Percentiles rank a stretch among this genome's conserved stretches.
Evolutionary conservation across 1,140 invertebrate genomes (phyloP).

Genomic region (Brachionus paranguensis): DNA sequence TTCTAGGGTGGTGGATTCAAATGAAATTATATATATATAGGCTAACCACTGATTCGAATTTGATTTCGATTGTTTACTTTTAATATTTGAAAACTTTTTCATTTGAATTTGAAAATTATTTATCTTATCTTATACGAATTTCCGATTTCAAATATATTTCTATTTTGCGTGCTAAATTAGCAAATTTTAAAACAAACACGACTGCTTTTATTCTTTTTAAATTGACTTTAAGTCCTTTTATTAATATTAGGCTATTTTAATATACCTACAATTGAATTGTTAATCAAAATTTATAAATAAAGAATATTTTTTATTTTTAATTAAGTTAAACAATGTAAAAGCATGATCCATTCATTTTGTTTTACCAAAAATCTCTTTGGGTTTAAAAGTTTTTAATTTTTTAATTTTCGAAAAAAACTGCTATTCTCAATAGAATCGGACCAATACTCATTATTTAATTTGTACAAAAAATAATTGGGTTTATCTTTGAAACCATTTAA

Average conservation of each 20-base stretch:
- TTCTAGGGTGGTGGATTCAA: conserved; percentile 9
- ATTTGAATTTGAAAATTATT: background rate
- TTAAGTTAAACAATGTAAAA: background rate
- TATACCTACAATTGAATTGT: background rate
- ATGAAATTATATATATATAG: background rate
- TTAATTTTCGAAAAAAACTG: background rate
- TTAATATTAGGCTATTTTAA: background rate
- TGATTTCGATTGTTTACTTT: background rate
- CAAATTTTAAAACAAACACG: conserved; percentile 3
- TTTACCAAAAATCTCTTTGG: background rate
- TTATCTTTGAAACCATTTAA: background rate
- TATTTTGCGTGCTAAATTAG: background rate
- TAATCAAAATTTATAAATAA: background rate
- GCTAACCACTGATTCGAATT: conserved; percentile 20
- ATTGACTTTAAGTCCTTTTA: background rate
- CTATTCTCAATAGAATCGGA: background rate
- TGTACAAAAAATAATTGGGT: background rate
- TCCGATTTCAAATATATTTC: conserved; percentile 6
- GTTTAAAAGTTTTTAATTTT: background rate
- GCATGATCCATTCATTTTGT: background rate
- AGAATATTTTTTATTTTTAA: background rate
- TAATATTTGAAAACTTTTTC: conserved; percentile 14
- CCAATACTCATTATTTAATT: background rate
- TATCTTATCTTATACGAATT: conserved; percentile 7
- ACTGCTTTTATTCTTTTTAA: background rate